These are phyloP conservation scores for Herpailurus yagouaroundi DNA, from an alignment of 2,113 vertebrate species.

Conservation along the genomic window DNA sequence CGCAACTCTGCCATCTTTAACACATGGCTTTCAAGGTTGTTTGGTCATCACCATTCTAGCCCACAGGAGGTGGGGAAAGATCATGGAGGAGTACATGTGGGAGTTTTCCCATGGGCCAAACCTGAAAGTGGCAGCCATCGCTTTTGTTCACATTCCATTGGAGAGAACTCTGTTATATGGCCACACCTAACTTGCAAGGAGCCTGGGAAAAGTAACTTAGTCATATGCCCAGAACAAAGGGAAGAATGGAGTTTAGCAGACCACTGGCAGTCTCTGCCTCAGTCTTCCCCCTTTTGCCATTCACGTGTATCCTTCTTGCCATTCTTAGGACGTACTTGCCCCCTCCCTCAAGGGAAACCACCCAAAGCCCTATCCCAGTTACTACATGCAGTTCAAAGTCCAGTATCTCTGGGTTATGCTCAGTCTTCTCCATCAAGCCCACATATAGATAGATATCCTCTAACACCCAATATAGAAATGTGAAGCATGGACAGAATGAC, in stretches of 20 bases:
- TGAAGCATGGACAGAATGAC: not conserved
- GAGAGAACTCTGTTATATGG: not conserved
- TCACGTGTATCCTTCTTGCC: not conserved
- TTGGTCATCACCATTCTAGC: not conserved
- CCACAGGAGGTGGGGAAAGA: not conserved
- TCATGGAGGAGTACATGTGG: not conserved
- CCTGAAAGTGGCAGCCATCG: not conserved
- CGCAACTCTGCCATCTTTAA: not conserved
- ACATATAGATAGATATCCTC: not conserved
- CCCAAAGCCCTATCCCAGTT: not conserved
- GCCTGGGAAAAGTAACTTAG: not conserved
- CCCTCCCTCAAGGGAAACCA: not conserved
- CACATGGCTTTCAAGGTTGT: not conserved
- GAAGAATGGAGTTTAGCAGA: not conserved
- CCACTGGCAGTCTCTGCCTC: not conserved
- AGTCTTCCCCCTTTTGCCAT: not conserved
- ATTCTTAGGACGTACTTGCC: not conserved
- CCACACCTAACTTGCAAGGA: not conserved
- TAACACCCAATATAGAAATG: not conserved
- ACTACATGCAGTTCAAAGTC: not conserved
- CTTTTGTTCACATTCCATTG: not conserved
- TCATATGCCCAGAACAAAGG: not conserved
- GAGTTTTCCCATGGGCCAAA: not conserved
- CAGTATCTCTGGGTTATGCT: not conserved
- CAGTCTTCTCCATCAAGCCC: conserved; percentile 3